Evolutionary conservation across 2,888 invertebrate genomes (phyloP), one percentile per base, ranked within the genome.

Genomic region (Thereva unica): DNA sequence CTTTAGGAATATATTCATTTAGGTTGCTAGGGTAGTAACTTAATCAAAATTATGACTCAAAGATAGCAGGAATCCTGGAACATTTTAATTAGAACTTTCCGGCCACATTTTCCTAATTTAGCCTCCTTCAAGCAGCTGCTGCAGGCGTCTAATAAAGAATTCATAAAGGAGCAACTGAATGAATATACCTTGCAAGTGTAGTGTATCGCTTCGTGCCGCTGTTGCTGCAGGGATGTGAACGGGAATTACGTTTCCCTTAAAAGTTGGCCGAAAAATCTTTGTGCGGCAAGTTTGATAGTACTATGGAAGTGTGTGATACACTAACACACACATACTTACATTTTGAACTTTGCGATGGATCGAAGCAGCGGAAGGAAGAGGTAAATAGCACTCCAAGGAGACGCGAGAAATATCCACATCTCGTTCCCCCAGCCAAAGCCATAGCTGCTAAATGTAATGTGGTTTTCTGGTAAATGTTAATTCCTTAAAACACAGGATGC

Each of bases 51-150:
- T 61, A 61, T 41, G 61, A 50, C 50, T 50, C 41, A 12, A 38
- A 49, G 10, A 41, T 23, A 23, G 50, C 50, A 41, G 38, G 49
- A 50, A 61, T 49, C 50, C 61, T 61, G 61, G 50, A 61, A 61
- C 50, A 61, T 61, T 61, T 61, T 61, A 61, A 61, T 61, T 61
- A 61, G 61, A 61, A 50, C 61, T 50, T 50, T 61, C 61, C 41
- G 61, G 61, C 61, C 61, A 61, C 61, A 61, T 61, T 61, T 50
- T 61, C 61, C 50, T 61, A 61, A 61, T 61, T 61, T 61, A 61
- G 50, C 45, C 47, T 59, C 47, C 40, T 50, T 50, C 38, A 40
- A 50, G 40, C 50, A 40, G 61, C 23, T 61, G 40, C 61, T 61
- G 61, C 61, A 61, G 49, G 50, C 50, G 61, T 61, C 50, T 61